These are phyloP conservation scores for Orthosia incerta DNA, from an alignment of 2,888 invertebrate genomes.

Conservation along the genomic window DNA sequence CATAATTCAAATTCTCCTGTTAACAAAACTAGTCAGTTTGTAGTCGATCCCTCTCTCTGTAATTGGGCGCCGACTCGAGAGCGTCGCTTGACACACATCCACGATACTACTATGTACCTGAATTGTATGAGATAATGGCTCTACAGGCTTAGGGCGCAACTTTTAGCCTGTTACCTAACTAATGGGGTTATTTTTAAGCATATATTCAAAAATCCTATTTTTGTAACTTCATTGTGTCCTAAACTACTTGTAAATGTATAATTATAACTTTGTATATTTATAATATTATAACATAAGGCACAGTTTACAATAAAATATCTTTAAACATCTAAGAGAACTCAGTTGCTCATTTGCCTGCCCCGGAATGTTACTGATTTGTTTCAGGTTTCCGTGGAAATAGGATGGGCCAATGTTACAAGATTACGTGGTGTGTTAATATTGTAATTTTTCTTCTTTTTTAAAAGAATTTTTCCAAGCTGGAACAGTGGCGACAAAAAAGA, in stretches of 20 bases:
- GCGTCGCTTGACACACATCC: conserved; percentile 73
- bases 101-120: conserved; percentile 43
- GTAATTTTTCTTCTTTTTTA: background rate
- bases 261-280: background rate
- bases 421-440: background rate
- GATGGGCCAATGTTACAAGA: background rate
- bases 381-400: too few species aligned
- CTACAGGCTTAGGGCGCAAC: conserved; percentile 33
- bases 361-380: too few species aligned
- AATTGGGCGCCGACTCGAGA: conserved; percentile 70
- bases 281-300: too few species aligned
- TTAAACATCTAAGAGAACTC: too few species aligned
- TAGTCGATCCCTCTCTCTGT: conserved; percentile 51
- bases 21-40: conserved; percentile 46
- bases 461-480: too few species aligned
- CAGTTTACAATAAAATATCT: too few species aligned
- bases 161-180: conserved; percentile 18
- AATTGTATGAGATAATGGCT: conserved; percentile 56
- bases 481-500: too few species aligned
- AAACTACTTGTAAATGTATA: background rate
- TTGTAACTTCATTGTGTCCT: background rate
- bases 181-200: background rate
- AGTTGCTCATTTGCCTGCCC: too few species aligned
- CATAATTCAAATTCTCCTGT: conserved; percentile 29
- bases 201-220: background rate